Evolutionary conservation across 2,797 vertebrate species (phyloP), one percentile per base, ranked within the genome.

Genomic region (Galagoides demidoff): DNA sequence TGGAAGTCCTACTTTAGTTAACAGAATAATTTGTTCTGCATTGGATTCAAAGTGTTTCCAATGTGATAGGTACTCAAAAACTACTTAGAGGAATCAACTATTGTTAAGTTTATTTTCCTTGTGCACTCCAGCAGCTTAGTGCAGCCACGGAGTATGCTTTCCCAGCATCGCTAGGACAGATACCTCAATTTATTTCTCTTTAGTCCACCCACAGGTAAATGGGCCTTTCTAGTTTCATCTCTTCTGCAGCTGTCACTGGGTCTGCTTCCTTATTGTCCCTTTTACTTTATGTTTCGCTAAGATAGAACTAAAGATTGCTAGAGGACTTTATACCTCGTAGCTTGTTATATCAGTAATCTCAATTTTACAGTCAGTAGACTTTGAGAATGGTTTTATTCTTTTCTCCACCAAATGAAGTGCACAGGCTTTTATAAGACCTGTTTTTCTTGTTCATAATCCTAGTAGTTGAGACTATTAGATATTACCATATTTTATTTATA

Each of bases 321-420:
- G 57, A 45, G 84, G 22, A 39, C 49, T 49, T 59, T n/a, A 82
- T 55, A 37, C 23, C 52, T 7, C 10, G 5, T 16, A 52, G 66
- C 49, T 37, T 23, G 43, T 34, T 52, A 31, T 19, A 14, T 39
- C 2, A 4, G 5, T 39, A 31, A 23, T 34, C 84, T 59, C 55
- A 45, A 37, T 66, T 66, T 84, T 63, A 49, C 10, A 29, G 43
- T 74, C 66, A 52, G 7, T 4, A 31, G 22, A n/a, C 29, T 70
- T 64, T 17, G 27, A 78, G 86, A 73, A 77, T 34, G 68, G 71
- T 84, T 90, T 61, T 88, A 31, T 89, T 68, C 9, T 79, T 81
- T 49, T n/a, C 61, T 76, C 83, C 39, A 19, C n/a, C 20, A 83
- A 25, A 49, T 5, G n/a, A 73, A 22, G 66, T 34, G 1, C 34